Percentiles rank a stretch among this genome's conserved stretches.
Conservation (phyloP, 2,797 vertebrate genomes). For the Cuculus canorus region DNA sequence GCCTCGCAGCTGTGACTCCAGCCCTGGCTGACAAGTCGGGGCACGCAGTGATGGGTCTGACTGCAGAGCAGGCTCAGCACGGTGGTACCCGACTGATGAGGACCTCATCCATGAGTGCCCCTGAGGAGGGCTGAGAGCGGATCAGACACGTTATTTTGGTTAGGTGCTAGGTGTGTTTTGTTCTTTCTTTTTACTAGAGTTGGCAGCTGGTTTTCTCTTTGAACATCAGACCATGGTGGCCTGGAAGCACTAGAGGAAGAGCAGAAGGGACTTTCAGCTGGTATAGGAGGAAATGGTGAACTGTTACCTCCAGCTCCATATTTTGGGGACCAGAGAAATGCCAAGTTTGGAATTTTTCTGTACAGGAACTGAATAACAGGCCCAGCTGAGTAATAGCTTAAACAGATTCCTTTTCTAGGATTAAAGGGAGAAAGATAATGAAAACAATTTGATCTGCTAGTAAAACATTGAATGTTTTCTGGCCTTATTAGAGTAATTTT, state of each 20-base stretch:
- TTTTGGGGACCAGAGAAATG: background rate
- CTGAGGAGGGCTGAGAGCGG: background rate
- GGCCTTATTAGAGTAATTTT: background rate
- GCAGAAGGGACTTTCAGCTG: background rate
- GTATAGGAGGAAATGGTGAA: background rate
- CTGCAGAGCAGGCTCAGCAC: background rate
- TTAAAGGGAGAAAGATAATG: background rate
- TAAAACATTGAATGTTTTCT: background rate
- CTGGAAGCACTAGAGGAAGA: background rate
- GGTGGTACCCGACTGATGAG: background rate
- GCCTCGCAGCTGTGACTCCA: background rate
- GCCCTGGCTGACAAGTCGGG: background rate
- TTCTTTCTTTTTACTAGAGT: background rate
- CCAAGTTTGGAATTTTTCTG: background rate
- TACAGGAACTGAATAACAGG: background rate
- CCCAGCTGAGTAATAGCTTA: background rate
- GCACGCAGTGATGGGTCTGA: background rate
- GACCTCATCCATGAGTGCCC: background rate
- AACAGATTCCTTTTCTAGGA: background rate
- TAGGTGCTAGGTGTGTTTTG: background rate
- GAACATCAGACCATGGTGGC: background rate
- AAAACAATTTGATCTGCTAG: background rate
- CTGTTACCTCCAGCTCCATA: background rate
- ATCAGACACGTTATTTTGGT: background rate
- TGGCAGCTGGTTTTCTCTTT: background rate